Evolutionary conservation across 2,113 vertebrate genomes (phyloP), one percentile per base, ranked within the genome.

Genomic region (Sprattus sprattus): DNA sequence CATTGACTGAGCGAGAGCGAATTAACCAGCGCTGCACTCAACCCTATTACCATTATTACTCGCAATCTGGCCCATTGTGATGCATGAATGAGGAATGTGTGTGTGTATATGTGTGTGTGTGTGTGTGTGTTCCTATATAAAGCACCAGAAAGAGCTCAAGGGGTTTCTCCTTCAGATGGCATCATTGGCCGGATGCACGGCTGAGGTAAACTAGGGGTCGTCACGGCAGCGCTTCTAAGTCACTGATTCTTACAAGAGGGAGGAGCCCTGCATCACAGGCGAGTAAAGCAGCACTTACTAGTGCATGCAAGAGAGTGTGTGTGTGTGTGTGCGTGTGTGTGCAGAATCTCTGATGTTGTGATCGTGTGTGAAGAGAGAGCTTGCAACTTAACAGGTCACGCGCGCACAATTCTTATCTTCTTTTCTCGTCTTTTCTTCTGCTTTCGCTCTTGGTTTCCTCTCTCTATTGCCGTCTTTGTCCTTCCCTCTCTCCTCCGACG

Each of bases 321-420:
- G 83, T 82, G 84, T 81, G 64, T 64, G 45, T 83, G 86, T 47
- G 57, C 54, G 86, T 84, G 50, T 57, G 54, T 57, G 54, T 57
- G 54, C 0, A 57, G 18, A 57, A 57, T 22, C 54, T 22, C 54
- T 20, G 3, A 57, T 57, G 54, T 57, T 20, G 54, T 57, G 54
- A 57, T 20, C 54, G 18, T 57, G 54, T 57, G 54, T 57, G 20
- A 57, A 1, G 54, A 57, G 54, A 57, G 20, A 57, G 54, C 54
- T 57, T 22, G 54, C 54, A 57, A 22, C 54, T 20, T 20, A 57
- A 20, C 54, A 22, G 54, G 54, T 57, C 54, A 57, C 22, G 54
- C 54, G 22, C 54, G 22, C 54, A 57, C 18, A 18, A 22, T 57
- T 71, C n/a, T 71, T 39, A 39, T 28, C 9, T 71, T 28, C 64